Base-by-base conservation (phyloP, 2,888 invertebrate species). In the Acanthococcus lagerstroemiae region DNA sequence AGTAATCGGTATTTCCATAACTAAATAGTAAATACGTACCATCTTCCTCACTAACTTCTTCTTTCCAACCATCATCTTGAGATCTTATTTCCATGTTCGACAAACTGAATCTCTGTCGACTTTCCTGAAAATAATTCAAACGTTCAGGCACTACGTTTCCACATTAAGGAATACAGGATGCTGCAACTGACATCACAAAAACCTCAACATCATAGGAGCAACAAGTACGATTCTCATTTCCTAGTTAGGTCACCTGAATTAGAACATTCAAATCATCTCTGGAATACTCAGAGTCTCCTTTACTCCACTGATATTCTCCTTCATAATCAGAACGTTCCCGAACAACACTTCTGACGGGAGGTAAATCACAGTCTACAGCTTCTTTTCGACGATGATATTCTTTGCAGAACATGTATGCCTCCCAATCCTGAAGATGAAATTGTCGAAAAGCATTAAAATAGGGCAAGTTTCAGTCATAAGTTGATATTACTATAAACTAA, bases 321-420 rank as follows among this genome's bases (percentile, higher is more conserved):
- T n/a, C n/a, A n/a, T n/a, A n/a, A n/a, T n/a, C n/a, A n/a, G n/a
- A n/a, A n/a, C n/a, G n/a, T n/a, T n/a, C n/a, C n/a, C n/a, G n/a
- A n/a, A n/a, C n/a, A 37, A 37, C 37, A 37, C 15, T 17, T 17
- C 46, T 2, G 24, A 22, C 52, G 3, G 52, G 24, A 1, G 22
- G 52, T 2, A 22, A 9, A 19, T 52, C 52, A 15, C 9, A 22
- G 7, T 9, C 24, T 1, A 24, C 5, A 4, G 24, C 24, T 17
- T 3, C 6, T 30, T 44, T 52, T 37, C 27, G 37, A 2, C 6
- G 30, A 30, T 52, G 48, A 37, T 52, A 17, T 52, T 63, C 63
- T 44, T 63, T 63, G 21, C 63, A 63, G 17, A 19, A 54, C 63
- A 63, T 63, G 25, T 63, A 63, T 1, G 4, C 22, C 54, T 63